A percentile compares a stretch with the other conserved stretches of the same genome.
Conservation (phyloP, 2,888 invertebrate species). For the Pteria penguin region DNA sequence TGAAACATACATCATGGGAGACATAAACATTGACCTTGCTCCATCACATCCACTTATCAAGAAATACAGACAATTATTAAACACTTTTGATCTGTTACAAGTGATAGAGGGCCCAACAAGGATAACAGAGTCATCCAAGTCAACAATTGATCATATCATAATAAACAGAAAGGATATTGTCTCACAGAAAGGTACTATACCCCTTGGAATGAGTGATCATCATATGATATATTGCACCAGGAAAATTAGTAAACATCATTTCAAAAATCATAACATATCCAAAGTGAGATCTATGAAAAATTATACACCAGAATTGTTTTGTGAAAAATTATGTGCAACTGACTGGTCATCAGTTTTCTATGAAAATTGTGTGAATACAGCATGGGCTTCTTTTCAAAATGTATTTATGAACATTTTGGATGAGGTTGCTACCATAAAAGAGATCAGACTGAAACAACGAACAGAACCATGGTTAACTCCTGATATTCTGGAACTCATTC, state of each 20-base stretch:
- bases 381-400: background rate
- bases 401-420: background rate
- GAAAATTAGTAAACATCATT: background rate
- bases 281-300: conserved; percentile 7
- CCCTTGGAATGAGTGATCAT: background rate
- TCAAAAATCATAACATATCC: background rate
- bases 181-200: background rate
- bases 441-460: background rate
- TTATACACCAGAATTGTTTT: background rate
- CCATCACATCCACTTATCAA: background rate
- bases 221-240: conserved; percentile 1
- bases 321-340: background rate
- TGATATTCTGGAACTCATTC: background rate
- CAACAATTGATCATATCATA: background rate
- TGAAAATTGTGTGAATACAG: background rate
- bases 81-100: background rate
- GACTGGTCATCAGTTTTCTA: background rate
- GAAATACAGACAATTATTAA: background rate
- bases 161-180: background rate
- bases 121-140: background rate
- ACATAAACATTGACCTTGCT: background rate
- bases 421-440: background rate
- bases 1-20: background rate
- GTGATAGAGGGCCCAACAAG: background rate
- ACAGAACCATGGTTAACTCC: conserved; percentile 13